Evolutionary conservation across 2,113 vertebrate species (phyloP), one percentile per base, ranked within the genome.

Genomic region (Salvator merianae): DNA sequence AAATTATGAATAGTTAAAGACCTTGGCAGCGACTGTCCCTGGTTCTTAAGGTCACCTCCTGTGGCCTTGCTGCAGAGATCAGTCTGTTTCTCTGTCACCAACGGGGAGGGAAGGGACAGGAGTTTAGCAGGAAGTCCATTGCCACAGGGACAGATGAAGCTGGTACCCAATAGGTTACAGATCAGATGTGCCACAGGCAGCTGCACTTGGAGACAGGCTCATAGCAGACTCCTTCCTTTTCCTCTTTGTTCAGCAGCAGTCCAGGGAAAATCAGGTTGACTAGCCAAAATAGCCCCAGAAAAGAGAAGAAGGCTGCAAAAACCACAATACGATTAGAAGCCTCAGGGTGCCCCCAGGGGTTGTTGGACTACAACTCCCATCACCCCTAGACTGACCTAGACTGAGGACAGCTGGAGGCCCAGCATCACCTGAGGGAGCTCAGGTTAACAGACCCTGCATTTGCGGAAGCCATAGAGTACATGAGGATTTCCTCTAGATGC

Each of bases 241-340:
- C 82, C 34, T 85, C n/a, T 65, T 73, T 73, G 66, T 84, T 90
- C 74, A 87, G 69, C 9, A 28, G 43, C 81, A 85, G 65, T 3
- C 80, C 85, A 2, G 83, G 55, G 32, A 82, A 85, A 72, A 81
- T 86, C 66, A 72, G 86, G 26, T 91, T 90, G 70, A 87, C 90
- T 82, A 97, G 53, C 92, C 96, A 96, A 63, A 97, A 88, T 70
- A 93, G 90, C 50, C 91, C 96, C 88, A 90, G 90, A 79, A 96
- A 85, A 77, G 88, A 66, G 87, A 96, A 95, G 47, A 97, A 93
- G 16, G 84, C 96, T 95, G 7, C 55, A 84, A 90, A 69, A 72
- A 47, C 5, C 43, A 47, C 43, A 47, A 47, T 47, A 9, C 43
- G 6, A 47, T 47, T 47, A 47, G 43, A 20, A 16, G 5, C 18